Evolutionary conservation across 2,797 vertebrate species (phyloP).

Genomic region (Alca torda): DNA sequence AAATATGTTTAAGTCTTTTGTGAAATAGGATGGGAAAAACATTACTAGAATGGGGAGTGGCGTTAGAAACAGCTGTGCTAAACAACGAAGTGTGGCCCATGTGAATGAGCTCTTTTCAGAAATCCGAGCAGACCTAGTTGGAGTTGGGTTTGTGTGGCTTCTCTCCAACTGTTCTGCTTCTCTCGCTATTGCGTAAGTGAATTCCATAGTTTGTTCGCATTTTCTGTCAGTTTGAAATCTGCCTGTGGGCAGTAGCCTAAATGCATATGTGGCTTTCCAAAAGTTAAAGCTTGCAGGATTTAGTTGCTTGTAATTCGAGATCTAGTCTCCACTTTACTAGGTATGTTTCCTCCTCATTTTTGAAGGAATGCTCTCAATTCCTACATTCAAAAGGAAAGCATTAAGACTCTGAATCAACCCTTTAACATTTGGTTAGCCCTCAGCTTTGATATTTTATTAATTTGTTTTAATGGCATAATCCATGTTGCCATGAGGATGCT

Average conservation of each 20-base stretch:
- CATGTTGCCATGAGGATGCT: conserved; percentile 24
- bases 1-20: conserved; percentile 13
- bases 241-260: background rate
- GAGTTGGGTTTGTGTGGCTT: background rate
- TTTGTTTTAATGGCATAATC: background rate
- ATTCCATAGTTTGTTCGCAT: background rate
- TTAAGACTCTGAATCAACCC: background rate
- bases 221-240: background rate
- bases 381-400: background rate
- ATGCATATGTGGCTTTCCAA: accelerated
- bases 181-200: background rate
- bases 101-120: background rate
- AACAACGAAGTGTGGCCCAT: accelerated
- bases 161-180: background rate
- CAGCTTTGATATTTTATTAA: conserved; percentile 43
- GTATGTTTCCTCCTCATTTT: background rate
- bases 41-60: background rate
- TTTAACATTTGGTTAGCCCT: background rate
- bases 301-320: background rate
- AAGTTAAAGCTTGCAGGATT: background rate
- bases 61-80: background rate
- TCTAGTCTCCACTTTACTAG: accelerated
- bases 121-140: background rate
- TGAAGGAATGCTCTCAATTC: background rate
- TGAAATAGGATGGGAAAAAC: background rate